A percentile compares a stretch with the other conserved stretches of the same genome.
phyloP scores from a whole-genome alignment of 2,888 invertebrate species.

The Cerastis leucographa region DNA sequence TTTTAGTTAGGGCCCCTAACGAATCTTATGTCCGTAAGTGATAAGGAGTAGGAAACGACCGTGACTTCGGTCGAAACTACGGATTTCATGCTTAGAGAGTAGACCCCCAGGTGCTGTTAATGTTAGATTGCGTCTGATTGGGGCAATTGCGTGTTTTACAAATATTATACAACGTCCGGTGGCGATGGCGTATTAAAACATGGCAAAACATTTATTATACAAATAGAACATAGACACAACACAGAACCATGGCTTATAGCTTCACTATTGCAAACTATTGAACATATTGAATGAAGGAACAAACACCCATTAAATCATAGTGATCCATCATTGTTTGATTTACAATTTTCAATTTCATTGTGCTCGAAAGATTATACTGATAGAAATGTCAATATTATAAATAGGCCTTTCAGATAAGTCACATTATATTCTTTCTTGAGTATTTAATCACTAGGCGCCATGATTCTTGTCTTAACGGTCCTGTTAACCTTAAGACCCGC shows the following conservation, averaged over 20 bases:
- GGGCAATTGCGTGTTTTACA: conserved; percentile 38
- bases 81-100: too few relatives aligned
- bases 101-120: conserved; percentile 29
- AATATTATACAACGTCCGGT: conserved; percentile 21
- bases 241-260: not conserved
- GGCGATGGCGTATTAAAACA: conserved; percentile 4
- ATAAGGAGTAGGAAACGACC: too few relatives aligned
- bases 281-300: conserved; percentile 35
- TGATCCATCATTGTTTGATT: conserved; percentile 50
- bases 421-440: conserved; percentile 50
- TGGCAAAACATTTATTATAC: conserved; percentile 12
- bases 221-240: too few relatives aligned
- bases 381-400: conserved; percentile 62
- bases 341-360: conserved; percentile 57
- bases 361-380: conserved; percentile 52
- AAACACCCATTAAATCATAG: conserved; percentile 36
- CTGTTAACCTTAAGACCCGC: conserved; percentile 68
- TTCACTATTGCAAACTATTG: conserved; percentile 23
- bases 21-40: too few relatives aligned
- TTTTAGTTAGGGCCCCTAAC: too few relatives aligned
- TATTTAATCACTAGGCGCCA: conserved; percentile 60
- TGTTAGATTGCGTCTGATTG: conserved; percentile 37
- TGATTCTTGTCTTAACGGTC: conserved; percentile 64
- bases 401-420: conserved; percentile 52
- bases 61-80: too few relatives aligned